Evolutionary conservation across 2,888 invertebrate genomes (phyloP).

Genomic region (Nudaria mundana): DNA sequence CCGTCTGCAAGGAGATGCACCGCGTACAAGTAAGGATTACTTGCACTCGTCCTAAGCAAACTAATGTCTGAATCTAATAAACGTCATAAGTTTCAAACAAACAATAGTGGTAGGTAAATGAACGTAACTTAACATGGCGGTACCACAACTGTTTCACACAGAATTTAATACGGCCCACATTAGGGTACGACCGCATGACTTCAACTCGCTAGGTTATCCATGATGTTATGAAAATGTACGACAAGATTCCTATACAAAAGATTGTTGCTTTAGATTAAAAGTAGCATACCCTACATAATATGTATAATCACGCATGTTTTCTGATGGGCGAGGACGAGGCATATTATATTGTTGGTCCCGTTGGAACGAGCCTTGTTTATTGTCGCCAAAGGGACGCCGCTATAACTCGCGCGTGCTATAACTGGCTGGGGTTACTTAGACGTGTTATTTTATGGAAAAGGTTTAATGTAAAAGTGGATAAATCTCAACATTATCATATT

Average conservation of each 20-base stretch:
- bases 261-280: neutral
- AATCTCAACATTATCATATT: constrained; percentile 14
- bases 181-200: constrained; percentile 31
- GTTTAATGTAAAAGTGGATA: constrained; percentile 6
- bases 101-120: constrained; percentile 29
- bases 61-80: too few relatives aligned
- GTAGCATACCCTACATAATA: too few relatives aligned
- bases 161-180: constrained; percentile 37
- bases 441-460: too few relatives aligned
- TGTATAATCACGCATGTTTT: too few relatives aligned
- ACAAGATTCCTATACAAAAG: too few relatives aligned
- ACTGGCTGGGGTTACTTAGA: constrained; percentile 4
- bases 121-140: constrained; percentile 33
- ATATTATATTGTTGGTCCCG: too few relatives aligned
- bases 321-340: too few relatives aligned
- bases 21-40: too few relatives aligned
- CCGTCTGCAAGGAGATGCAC: too few relatives aligned
- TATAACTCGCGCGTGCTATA: neutral
- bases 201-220: constrained; percentile 26
- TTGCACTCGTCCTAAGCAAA: too few relatives aligned
- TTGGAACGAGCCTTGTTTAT: too few relatives aligned
- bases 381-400: neutral
- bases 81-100: constrained; percentile 11
- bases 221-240: constrained; percentile 4
- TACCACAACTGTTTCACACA: constrained; percentile 34